These are phyloP conservation scores for Maniola hyperantus DNA, from an alignment of 2,888 invertebrate species.

Conservation along the genomic window DNA sequence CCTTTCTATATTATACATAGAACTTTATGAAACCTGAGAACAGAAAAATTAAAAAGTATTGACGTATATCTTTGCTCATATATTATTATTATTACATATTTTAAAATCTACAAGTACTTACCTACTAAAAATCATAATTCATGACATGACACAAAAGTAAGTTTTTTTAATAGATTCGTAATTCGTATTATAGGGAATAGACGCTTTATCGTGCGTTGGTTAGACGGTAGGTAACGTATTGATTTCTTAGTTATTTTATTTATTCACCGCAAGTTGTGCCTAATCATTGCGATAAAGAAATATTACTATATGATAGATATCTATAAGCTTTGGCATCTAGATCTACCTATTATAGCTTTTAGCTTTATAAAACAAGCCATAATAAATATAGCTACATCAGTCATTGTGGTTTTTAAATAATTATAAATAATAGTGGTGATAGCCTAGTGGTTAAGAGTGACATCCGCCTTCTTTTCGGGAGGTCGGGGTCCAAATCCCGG, in stretches of 20 bases:
- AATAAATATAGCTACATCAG: too few species aligned
- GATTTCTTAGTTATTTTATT: conserved; percentile 38
- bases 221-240: conserved; percentile 28
- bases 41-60: neutral
- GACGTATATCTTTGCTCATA: too few species aligned
- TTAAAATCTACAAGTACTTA: neutral
- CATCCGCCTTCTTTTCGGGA: too few species aligned
- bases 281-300: conserved; percentile 20
- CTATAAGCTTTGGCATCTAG: neutral
- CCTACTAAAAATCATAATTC: too few species aligned
- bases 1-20: neutral
- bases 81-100: too few species aligned
- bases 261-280: conserved; percentile 30
- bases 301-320: neutral
- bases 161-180: neutral
- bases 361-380: too few species aligned
- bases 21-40: neutral
- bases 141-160: neutral
- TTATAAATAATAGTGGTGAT: too few species aligned
- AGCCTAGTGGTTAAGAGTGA: too few species aligned
- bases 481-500: too few species aligned
- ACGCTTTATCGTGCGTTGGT: too few species aligned
- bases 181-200: neutral
- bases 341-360: too few species aligned
- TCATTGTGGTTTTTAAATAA: too few species aligned